Evolutionary conservation across 2,888 invertebrate species (phyloP), one percentile per base, ranked within the genome.

Genomic region (Noctua janthe): DNA sequence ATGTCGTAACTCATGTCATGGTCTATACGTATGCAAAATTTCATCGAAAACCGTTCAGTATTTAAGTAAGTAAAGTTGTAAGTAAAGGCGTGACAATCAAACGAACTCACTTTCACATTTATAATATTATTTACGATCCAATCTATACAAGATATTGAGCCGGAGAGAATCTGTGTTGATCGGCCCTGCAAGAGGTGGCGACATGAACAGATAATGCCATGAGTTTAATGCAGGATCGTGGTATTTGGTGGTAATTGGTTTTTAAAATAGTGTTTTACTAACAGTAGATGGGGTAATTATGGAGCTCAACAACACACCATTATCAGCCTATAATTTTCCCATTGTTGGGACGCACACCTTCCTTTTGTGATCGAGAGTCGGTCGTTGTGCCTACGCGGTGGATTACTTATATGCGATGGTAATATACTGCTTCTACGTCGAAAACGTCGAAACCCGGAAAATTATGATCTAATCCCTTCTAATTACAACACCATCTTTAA

Each of bases 111-210:
- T 47, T 47, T 47, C 10, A 47, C 1, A 17, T 69, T n/a, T 69
- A 69, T 7, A 47, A 10, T 47, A 47, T 69, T 17, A 35, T n/a
- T n/a, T 47, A 29, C 4, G n/a, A 69, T 69, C 47, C 47, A 75
- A 85, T 87, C 88, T 71, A 78, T 87, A 62, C 64, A 87, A 75
- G 69, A 76, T 75, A 85, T 67, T 54, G 69, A 72, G 69, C 49
- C 47, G 23, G 15, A 54, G 81, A 59, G 43, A 70, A 70, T 56
- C 73, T 73, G 69, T 81, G 81, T 71, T 35, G 54, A 43, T 47
- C 43, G 39, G 35, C n/a, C 51, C 67, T 47, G 29, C 47, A 47
- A 35, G 62, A 79, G 54, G 10, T 64, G 20, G n/a, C 49, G 62
- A 35, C 49, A 51, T 54, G n/a, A 69, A 56, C 56, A 56, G 62